Evolutionary conservation across 1,140 invertebrate species (phyloP), one percentile per base, ranked within the genome.

Genomic region (Cheumatopsyche charites): DNA sequence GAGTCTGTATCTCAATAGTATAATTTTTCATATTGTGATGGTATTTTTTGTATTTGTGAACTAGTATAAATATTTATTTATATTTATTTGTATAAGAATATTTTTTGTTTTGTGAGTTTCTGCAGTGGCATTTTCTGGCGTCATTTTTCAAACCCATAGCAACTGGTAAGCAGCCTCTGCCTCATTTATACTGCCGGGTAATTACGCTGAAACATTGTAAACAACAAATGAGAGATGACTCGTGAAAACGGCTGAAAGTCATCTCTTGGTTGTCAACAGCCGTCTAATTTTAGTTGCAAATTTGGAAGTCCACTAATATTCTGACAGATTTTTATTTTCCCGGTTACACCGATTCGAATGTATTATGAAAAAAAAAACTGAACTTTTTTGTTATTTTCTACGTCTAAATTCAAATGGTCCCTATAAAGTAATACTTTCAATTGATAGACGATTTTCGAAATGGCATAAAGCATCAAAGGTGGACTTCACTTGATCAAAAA

Each of bases 161-260:
- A 15, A 67, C 66, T 25, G 43, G 67, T 49, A 25, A 47, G 49
- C 65, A 21, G 62, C 62, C 13, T 61, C 36, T 29, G 68, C 63
- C 55, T 29, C 66, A 45, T 68, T 19, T 67, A 58, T 5, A 43
- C 36, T 12, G 72, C 43, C 26, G 43, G 47, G 63, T 75, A 67
- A 70, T 72, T 75, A 70, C 49, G 74, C 74, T 75, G 74, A 75
- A 75, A 75, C 74, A 75, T 75, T 72, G 23, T 62, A 70, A 75
- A 70, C 26, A 71, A 41, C 72, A 71, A 45, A 61, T 75, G 66
- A 75, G 73, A 71, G 25, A 26, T 67, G 62, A 21, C 29, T 47
- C 68, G 62, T 58, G 67, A 12, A 63, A 36, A 36, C 19, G 41
- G 19, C 47, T 52, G 47, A 52, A 17, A 19, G 19, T 52, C 47